Conservation (phyloP, 2,888 invertebrate species). For the Apamea sordens region DNA sequence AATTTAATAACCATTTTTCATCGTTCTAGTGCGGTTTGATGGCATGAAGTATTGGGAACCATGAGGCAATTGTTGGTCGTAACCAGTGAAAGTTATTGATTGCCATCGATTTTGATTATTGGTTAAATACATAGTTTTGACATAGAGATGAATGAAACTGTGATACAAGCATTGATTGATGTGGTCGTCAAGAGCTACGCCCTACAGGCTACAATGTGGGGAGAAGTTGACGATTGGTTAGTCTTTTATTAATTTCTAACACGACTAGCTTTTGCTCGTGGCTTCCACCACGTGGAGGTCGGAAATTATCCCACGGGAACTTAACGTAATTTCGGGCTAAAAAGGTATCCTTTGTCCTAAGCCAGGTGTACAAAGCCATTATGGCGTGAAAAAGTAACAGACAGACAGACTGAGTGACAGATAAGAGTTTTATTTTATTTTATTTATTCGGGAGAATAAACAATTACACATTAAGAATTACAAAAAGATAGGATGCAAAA, state of each 20-base stretch:
- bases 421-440: no score
- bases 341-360: background rate
- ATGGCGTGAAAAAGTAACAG: background rate
- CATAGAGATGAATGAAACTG: conserved; percentile 38
- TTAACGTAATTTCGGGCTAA: background rate
- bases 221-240: background rate
- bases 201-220: background rate
- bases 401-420: background rate
- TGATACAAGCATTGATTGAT: conserved; percentile 12
- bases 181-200: background rate
- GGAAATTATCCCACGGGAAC: background rate
- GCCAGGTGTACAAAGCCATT: background rate
- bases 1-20: conserved; percentile 77
- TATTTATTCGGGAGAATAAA: no score
- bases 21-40: conserved; percentile 57
- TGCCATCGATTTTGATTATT: conserved; percentile 58
- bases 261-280: background rate
- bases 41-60: conserved; percentile 35
- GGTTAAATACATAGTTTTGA: conserved; percentile 45
- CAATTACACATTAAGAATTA: no score
- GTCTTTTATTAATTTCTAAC: background rate
- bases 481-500: no score
- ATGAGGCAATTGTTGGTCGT: conserved; percentile 61
- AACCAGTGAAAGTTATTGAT: conserved; percentile 70
- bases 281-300: background rate